Evolutionary conservation across 1,140 invertebrate genomes (phyloP).

Genomic region (Mya arenaria): DNA sequence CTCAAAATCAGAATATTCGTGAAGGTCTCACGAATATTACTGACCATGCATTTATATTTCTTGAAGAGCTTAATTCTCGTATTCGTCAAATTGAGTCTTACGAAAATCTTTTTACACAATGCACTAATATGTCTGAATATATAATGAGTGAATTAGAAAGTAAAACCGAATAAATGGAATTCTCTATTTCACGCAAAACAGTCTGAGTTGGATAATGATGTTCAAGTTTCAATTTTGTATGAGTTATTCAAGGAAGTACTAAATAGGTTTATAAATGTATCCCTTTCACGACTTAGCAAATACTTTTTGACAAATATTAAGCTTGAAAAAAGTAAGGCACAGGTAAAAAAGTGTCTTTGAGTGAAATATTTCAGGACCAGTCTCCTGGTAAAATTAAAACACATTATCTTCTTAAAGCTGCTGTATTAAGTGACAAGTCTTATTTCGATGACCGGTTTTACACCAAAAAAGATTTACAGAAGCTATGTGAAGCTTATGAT

Average conservation of each 20-base stretch:
- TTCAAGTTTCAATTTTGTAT: too few species aligned
- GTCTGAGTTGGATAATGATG: neutral
- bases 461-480: constrained; percentile 13
- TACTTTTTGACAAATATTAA: neutral
- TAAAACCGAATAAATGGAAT: neutral
- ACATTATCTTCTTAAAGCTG: neutral
- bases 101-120: neutral
- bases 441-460: neutral
- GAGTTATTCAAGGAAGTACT: too few species aligned
- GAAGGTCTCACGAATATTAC: constrained; percentile 4
- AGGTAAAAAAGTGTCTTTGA: neutral
- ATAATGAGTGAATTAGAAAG: neutral
- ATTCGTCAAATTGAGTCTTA: neutral
- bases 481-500: too few species aligned
- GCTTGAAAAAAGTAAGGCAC: neutral
- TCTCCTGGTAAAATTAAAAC: neutral
- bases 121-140: neutral
- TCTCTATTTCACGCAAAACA: neutral
- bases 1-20: neutral
- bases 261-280: neutral
- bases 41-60: neutral
- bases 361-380: neutral
- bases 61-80: neutral
- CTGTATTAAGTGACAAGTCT: neutral
- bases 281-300: neutral